These are phyloP conservation scores for Antennarius striatus DNA, from an alignment of 2,113 vertebrate genomes.

Conservation along the genomic window DNA sequence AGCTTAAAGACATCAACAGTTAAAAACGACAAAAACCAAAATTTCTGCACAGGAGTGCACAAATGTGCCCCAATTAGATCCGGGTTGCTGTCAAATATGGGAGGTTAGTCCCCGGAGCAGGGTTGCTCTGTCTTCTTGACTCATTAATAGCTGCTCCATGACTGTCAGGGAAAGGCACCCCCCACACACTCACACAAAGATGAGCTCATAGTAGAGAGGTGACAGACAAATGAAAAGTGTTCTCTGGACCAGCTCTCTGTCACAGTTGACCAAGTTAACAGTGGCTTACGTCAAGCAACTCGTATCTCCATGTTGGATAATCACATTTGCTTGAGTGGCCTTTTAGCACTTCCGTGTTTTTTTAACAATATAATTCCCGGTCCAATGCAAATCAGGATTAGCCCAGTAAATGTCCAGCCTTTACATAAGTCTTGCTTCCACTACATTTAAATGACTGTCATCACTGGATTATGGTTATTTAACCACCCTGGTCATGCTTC, in stretches of 20 bases:
- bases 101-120: conserved; percentile 10
- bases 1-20: conserved; percentile 15
- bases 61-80: conserved; percentile 41
- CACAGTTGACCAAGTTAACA: no score
- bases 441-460: no score
- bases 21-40: conserved; percentile 32
- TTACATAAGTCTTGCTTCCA: no score
- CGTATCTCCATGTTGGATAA: no score
- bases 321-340: no score
- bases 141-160: conserved; percentile 39
- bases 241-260: conserved; percentile 30
- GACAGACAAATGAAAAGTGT: conserved; percentile 38
- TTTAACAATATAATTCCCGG: no score
- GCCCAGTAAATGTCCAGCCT: no score
- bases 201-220: conserved; percentile 19
- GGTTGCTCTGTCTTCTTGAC: conserved; percentile 26
- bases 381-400: no score
- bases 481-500: background rate
- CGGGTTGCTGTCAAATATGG: conserved; percentile 39
- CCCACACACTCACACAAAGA: background rate
- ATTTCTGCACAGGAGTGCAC: conserved; percentile 18
- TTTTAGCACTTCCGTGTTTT: no score
- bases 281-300: no score
- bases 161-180: conserved; percentile 1
- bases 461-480: background rate